phyloP scores from a whole-genome alignment of 1,140 invertebrate genomes.

The Sminthurides bifidus region DNA sequence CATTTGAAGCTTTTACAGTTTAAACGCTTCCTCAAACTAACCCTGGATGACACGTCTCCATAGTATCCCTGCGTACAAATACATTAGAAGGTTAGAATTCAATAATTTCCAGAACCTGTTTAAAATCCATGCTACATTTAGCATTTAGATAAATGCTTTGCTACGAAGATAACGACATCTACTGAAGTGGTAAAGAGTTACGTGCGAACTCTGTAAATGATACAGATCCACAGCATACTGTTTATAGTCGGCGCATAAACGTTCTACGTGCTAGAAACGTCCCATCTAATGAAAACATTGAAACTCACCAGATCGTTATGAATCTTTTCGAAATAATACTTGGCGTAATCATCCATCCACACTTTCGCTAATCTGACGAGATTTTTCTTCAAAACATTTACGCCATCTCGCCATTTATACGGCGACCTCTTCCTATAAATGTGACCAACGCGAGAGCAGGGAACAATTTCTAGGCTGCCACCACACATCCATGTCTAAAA shows the following conservation, averaged over 20 bases:
- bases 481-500: slow-evolving; percentile 55
- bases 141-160: too few relatives aligned
- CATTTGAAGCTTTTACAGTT: slow-evolving; percentile 94
- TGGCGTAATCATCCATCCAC: slow-evolving; percentile 62
- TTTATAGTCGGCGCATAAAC: too few relatives aligned
- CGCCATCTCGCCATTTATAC: slow-evolving; percentile 48
- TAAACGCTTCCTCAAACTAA: slow-evolving; percentile 59
- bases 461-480: slow-evolving; percentile 49
- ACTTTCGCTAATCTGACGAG: slow-evolving; percentile 47
- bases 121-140: too few relatives aligned
- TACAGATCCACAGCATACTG: too few relatives aligned
- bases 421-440: slow-evolving; percentile 28
- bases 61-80: slow-evolving; percentile 47
- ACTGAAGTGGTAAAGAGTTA: too few relatives aligned
- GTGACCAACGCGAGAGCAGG: slow-evolving; percentile 53
- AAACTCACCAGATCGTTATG: slow-evolving; percentile 4
- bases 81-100: too few relatives aligned
- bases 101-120: too few relatives aligned
- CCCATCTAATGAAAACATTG: too few relatives aligned
- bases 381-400: slow-evolving; percentile 66
- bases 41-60: slow-evolving; percentile 67
- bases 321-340: slow-evolving; percentile 49
- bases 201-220: too few relatives aligned
- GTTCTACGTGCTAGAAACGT: too few relatives aligned
- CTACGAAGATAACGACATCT: too few relatives aligned